These are phyloP conservation scores for Bubo scandiacus DNA, from an alignment of 2,113 vertebrate species.

Conservation along the genomic window DNA sequence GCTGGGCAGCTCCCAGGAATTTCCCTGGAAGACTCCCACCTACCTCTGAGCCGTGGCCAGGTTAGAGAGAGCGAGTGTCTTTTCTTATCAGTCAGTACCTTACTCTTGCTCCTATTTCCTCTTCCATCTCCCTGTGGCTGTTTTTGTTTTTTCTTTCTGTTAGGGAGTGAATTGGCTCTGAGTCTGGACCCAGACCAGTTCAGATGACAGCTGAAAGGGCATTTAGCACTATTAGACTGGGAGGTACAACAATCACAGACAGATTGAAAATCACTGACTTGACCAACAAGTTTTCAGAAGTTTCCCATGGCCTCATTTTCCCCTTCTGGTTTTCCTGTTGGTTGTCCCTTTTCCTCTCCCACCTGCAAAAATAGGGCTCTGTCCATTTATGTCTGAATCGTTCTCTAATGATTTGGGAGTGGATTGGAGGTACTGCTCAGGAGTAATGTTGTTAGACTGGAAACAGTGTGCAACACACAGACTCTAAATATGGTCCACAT, in stretches of 20 bases:
- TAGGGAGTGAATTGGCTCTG: neutral
- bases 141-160: neutral
- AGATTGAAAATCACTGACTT: neutral
- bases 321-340: neutral
- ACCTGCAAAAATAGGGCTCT: neutral
- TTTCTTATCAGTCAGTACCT: neutral
- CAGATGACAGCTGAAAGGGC: neutral
- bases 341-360: neutral
- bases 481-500: neutral
- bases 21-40: neutral
- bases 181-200: neutral
- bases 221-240: neutral
- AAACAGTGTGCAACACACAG: neutral
- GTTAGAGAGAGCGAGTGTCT: neutral
- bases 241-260: neutral
- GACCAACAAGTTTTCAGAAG: neutral
- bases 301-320: neutral
- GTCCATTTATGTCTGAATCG: neutral
- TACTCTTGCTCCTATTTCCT: neutral
- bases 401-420: neutral
- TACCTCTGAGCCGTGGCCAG: neutral
- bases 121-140: neutral
- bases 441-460: neutral
- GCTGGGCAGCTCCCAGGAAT: neutral
- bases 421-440: neutral